Conservation (phyloP, 64 coral and sea anemone species). For the Montipora capricornis region DNA sequence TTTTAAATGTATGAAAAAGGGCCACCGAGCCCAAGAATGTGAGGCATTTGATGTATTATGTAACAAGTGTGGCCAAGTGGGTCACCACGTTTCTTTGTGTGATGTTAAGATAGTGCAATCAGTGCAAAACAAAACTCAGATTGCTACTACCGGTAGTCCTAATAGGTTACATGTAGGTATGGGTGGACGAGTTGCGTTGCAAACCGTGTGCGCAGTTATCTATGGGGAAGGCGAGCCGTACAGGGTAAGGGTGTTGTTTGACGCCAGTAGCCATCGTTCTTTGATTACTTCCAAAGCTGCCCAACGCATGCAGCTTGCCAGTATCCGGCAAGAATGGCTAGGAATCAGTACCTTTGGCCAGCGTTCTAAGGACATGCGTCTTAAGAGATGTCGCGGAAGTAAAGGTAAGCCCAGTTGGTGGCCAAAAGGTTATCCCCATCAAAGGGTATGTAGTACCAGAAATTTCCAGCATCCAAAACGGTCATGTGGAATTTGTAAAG, state of each 20-base stretch:
- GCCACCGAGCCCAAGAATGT: slow-evolving; percentile 61
- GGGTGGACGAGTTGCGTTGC: slow-evolving; percentile 44
- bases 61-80: slow-evolving; percentile 17
- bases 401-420: not conserved
- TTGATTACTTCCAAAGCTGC: slow-evolving; percentile 62
- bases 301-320: not conserved
- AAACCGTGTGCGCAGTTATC: slow-evolving; percentile 56
- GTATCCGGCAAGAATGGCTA: slow-evolving; percentile 47
- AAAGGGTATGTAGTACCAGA: slow-evolving; percentile 56
- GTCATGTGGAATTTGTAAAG: slow-evolving; percentile 31
- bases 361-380: not conserved
- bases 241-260: slow-evolving; percentile 66
- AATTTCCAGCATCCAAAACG: slow-evolving; percentile 32
- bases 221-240: slow-evolving; percentile 37
- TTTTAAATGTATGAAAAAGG: slow-evolving; percentile 69
- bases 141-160: not conserved
- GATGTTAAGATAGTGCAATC: not conserved
- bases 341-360: slow-evolving; percentile 53
- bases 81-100: slow-evolving; percentile 53
- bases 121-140: not conserved
- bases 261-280: slow-evolving; percentile 59
- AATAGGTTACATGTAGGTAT: slow-evolving; percentile 21
- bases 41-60: slow-evolving; percentile 14
- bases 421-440: not conserved
- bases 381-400: slow-evolving; percentile 33